phyloP scores from a whole-genome alignment of 2,888 invertebrate genomes.

The Patella depressa region DNA sequence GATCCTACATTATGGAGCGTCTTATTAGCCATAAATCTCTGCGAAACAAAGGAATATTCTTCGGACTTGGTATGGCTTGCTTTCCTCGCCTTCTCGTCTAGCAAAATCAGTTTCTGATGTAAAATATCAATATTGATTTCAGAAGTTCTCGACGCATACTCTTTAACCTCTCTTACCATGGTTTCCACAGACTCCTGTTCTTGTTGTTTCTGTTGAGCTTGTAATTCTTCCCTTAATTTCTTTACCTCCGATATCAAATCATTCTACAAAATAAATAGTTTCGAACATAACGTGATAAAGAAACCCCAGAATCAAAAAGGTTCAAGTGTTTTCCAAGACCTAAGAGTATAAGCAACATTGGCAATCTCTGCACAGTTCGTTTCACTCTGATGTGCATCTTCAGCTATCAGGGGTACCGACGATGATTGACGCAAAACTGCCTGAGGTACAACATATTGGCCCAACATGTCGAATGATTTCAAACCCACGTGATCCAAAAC shows the following conservation, averaged over 20 bases:
- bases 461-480: not conserved
- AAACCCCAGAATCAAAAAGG: no score
- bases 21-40: not conserved
- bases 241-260: not conserved
- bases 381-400: not conserved
- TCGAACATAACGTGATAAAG: no score
- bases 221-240: not conserved
- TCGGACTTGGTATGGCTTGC: not conserved
- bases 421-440: not conserved
- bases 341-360: not conserved
- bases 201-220: not conserved
- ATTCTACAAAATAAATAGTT: not conserved
- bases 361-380: no score
- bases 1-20: not conserved
- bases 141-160: not conserved
- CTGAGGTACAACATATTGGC: not conserved
- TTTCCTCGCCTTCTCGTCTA: not conserved
- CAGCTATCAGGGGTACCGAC: not conserved
- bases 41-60: not conserved
- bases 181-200: not conserved
- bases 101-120: not conserved
- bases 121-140: not conserved
- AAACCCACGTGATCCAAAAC: constrained; percentile 18
- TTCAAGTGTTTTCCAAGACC: no score
- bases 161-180: not conserved